Conservation (phyloP, 2,888 invertebrate genomes). For the Helicoverpa assulta region DNA sequence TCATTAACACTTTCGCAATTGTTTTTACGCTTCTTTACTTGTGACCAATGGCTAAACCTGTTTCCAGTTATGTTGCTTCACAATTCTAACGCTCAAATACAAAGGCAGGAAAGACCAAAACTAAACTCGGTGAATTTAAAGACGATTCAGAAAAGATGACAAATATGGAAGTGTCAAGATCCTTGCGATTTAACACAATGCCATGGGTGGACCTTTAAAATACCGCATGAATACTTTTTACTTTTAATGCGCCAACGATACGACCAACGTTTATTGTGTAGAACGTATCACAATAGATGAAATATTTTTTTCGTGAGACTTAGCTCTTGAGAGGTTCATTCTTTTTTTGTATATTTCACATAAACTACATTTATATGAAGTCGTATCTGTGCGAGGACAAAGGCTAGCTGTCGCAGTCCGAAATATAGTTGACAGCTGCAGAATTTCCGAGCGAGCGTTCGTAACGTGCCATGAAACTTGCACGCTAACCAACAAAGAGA, state of each 20-base stretch:
- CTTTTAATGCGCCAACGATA: slow-evolving; percentile 90
- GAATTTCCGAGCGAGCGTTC: slow-evolving; percentile 76
- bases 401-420: slow-evolving; percentile 81
- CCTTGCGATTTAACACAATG: slow-evolving; percentile 80
- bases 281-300: slow-evolving; percentile 78
- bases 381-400: slow-evolving; percentile 85
- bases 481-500: slow-evolving; percentile 80
- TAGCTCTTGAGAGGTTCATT: slow-evolving; percentile 84
- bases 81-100: slow-evolving; percentile 49
- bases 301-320: slow-evolving; percentile 83
- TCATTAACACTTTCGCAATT: slow-evolving; percentile 87
- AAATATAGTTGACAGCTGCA: slow-evolving; percentile 87
- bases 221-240: slow-evolving; percentile 90
- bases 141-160: slow-evolving; percentile 77
- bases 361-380: slow-evolving; percentile 90
- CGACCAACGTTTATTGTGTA: slow-evolving; percentile 86
- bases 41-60: slow-evolving; percentile 75
- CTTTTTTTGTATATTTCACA: slow-evolving; percentile 85
- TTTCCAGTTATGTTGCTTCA: slow-evolving; percentile 67
- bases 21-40: slow-evolving; percentile 84
- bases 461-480: slow-evolving; percentile 85
- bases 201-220: slow-evolving; percentile 81
- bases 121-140: slow-evolving; percentile 65
- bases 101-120: slow-evolving; percentile 57
- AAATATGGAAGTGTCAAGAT: slow-evolving; percentile 87